Percentiles rank a stretch among this genome's conserved stretches.
Evolutionary conservation across 2,888 invertebrate genomes (phyloP).

Genomic region (Deroplatys truncata): DNA sequence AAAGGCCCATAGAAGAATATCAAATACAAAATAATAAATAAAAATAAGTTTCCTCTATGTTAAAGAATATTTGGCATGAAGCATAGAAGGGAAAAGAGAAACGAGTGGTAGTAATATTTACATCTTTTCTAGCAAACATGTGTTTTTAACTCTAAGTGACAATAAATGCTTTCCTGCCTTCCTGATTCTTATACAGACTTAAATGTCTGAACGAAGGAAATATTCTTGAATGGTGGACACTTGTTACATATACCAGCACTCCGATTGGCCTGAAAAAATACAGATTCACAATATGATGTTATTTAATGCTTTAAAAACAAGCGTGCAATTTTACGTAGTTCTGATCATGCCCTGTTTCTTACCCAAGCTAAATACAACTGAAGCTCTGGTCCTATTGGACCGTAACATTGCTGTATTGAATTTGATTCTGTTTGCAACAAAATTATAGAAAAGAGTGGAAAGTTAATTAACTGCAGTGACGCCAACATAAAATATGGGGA

Average conservation of each 20-base stretch:
- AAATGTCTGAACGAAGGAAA: not conserved
- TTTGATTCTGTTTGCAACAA: too few species aligned
- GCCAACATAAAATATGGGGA: too few species aligned
- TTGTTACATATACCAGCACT: not conserved
- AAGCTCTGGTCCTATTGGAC: too few species aligned
- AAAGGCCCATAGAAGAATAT: too few species aligned
- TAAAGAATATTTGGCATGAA: not conserved
- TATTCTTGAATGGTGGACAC: not conserved
- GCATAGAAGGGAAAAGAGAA: not conserved
- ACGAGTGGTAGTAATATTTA: too few species aligned
- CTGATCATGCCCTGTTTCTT: too few species aligned
- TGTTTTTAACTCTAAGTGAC: not conserved
- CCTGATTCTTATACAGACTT: not conserved
- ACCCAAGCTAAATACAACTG: too few species aligned
- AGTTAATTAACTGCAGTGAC: too few species aligned
- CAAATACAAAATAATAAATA: not conserved
- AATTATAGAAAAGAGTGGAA: too few species aligned
- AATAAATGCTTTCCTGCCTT: not conserved
- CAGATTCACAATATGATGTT: not conserved
- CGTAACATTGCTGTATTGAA: too few species aligned
- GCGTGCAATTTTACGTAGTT: too few species aligned
- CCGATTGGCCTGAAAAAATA: not conserved
- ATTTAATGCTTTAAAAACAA: not conserved
- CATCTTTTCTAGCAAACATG: too few species aligned
- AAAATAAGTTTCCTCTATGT: not conserved